Conservation (phyloP, 2,113 vertebrate genomes). For the Ciconia stormi region DNA sequence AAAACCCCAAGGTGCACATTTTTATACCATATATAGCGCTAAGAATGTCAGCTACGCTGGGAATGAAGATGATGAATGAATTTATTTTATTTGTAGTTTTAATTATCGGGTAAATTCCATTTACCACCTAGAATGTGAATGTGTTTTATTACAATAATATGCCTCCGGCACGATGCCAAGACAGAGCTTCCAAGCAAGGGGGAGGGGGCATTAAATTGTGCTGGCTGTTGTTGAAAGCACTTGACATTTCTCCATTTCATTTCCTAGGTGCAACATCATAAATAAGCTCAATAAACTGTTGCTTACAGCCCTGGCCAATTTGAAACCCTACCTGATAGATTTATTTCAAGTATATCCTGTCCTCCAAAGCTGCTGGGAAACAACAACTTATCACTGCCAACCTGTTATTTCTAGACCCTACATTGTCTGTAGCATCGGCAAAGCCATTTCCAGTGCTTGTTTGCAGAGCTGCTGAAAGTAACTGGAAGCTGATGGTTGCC, state of each 20-base stretch:
- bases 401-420: neutral
- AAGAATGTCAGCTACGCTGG: neutral
- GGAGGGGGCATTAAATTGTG: neutral
- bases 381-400: slow-evolving; percentile 34
- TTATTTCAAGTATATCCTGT: slow-evolving; percentile 38
- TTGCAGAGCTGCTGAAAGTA: neutral
- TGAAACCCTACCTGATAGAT: slow-evolving; percentile 43
- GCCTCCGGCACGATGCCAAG: neutral
- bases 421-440: neutral
- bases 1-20: slow-evolving; percentile 47
- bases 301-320: slow-evolving; percentile 13
- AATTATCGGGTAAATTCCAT: slow-evolving; percentile 52
- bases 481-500: neutral
- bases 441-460: neutral
- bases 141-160: slow-evolving; percentile 52
- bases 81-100: slow-evolving; percentile 53
- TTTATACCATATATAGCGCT: slow-evolving; percentile 26
- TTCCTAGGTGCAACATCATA: slow-evolving; percentile 46
- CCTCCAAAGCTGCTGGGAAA: slow-evolving; percentile 51
- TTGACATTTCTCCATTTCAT: slow-evolving; percentile 64
- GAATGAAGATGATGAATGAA: slow-evolving; percentile 19
- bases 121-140: slow-evolving; percentile 32
- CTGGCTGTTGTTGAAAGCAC: slow-evolving; percentile 26
- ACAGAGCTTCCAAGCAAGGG: neutral
- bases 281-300: slow-evolving; percentile 56